phyloP scores from a whole-genome alignment of 2,797 vertebrate genomes.

The Spinus pinus region DNA sequence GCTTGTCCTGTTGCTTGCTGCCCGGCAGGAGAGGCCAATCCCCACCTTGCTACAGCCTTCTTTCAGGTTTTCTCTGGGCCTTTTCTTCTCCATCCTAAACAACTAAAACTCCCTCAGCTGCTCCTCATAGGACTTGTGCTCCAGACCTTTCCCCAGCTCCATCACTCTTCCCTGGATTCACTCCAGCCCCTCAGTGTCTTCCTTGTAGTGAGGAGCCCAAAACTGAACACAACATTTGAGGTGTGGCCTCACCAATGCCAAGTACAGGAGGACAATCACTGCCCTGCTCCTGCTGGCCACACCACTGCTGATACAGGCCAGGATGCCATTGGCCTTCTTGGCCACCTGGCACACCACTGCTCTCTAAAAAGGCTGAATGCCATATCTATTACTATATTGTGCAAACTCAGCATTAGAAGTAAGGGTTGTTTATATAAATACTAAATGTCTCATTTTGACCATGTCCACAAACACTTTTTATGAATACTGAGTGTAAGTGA shows the following conservation, averaged over 20 bases:
- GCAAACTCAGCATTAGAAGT: neutral
- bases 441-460: neutral
- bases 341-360: neutral
- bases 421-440: neutral
- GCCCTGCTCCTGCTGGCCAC: neutral
- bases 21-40: no score
- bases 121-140: neutral
- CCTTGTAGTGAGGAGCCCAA: neutral
- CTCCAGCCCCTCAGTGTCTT: neutral
- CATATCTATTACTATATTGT: neutral
- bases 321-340: neutral
- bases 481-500: neutral
- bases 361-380: neutral
- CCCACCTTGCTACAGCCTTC: neutral
- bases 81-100: neutral
- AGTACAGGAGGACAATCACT: accelerated
- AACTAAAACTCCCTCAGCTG: neutral
- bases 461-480: neutral
- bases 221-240: neutral
- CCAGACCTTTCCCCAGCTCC: neutral
- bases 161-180: accelerated
- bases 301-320: neutral
- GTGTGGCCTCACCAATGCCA: accelerated
- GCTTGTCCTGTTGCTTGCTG: neutral
- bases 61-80: neutral